Evolutionary conservation across 2,113 vertebrate genomes (phyloP).

Genomic region (Zosterops pallidus): DNA sequence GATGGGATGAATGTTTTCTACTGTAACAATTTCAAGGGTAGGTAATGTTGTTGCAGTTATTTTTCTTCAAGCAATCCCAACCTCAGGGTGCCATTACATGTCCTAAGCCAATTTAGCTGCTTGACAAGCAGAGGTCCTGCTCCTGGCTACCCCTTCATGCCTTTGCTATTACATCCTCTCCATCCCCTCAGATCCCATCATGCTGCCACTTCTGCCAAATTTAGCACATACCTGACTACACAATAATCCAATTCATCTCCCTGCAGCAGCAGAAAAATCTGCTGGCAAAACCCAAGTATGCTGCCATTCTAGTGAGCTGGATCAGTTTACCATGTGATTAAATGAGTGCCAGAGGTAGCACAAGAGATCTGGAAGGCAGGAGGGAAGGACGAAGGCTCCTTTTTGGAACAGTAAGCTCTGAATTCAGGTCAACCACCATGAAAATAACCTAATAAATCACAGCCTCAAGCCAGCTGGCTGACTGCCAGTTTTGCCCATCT

Average conservation of each 20-base stretch:
- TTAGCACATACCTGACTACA: conserved; percentile 38
- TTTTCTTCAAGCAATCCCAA: background rate
- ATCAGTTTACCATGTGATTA: conserved; percentile 13
- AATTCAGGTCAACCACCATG: conserved; percentile 28
- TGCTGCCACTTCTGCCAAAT: background rate
- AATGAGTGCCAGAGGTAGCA: background rate
- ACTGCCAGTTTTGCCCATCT: conserved; percentile 16
- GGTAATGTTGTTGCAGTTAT: background rate
- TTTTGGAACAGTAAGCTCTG: background rate
- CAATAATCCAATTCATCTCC: conserved; percentile 20
- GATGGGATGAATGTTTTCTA: background rate
- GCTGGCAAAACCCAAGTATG: background rate
- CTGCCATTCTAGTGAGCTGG: conserved; percentile 40
- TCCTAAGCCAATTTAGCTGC: background rate
- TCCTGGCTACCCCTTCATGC: background rate
- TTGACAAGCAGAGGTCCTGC: background rate
- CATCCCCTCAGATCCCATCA: background rate
- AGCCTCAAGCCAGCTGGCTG: background rate
- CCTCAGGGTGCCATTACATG: background rate
- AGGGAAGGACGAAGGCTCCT: conserved; percentile 1
- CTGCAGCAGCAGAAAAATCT: conserved; percentile 20
- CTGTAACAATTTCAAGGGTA: background rate
- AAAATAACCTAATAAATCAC: background rate
- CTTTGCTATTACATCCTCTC: background rate
- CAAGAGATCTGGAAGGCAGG: conserved; percentile 11